Conservation (phyloP, 1,140 invertebrate species). For the Drosophila neocordata region DNA sequence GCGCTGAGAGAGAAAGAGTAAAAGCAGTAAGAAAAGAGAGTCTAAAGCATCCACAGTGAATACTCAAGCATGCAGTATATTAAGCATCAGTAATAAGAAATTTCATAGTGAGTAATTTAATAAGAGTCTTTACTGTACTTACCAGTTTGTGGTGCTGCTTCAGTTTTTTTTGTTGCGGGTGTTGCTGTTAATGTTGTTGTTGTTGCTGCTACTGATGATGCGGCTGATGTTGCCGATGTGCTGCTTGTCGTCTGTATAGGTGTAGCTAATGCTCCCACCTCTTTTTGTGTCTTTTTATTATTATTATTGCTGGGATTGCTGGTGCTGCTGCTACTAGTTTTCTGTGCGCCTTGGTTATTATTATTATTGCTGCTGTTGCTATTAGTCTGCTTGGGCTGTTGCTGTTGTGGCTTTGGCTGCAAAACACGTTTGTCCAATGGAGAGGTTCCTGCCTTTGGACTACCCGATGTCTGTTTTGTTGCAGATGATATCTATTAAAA, state of each 20-base stretch:
- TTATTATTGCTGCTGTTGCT: constrained; percentile 46
- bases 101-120: neutral
- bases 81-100: too few species aligned
- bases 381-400: constrained; percentile 64
- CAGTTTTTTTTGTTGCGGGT: constrained; percentile 41
- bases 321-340: constrained; percentile 55
- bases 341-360: constrained; percentile 46
- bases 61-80: neutral
- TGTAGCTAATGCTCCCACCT: constrained; percentile 39
- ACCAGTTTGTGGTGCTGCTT: constrained; percentile 55
- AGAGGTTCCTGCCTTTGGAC: constrained; percentile 71
- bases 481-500: constrained; percentile 62
- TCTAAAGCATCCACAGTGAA: neutral
- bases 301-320: constrained; percentile 43
- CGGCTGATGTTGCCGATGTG: constrained; percentile 28
- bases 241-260: constrained; percentile 39
- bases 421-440: constrained; percentile 83
- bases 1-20: constrained; percentile 28
- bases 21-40: constrained; percentile 2
- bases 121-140: constrained; percentile 30
- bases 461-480: constrained; percentile 78
- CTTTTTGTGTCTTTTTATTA: constrained; percentile 35
- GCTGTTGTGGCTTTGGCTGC: constrained; percentile 82
- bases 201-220: constrained; percentile 19
- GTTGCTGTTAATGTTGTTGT: constrained; percentile 4